Conservation (phyloP, 2,113 vertebrate genomes). For the Xenopus tropicalis region DNA sequence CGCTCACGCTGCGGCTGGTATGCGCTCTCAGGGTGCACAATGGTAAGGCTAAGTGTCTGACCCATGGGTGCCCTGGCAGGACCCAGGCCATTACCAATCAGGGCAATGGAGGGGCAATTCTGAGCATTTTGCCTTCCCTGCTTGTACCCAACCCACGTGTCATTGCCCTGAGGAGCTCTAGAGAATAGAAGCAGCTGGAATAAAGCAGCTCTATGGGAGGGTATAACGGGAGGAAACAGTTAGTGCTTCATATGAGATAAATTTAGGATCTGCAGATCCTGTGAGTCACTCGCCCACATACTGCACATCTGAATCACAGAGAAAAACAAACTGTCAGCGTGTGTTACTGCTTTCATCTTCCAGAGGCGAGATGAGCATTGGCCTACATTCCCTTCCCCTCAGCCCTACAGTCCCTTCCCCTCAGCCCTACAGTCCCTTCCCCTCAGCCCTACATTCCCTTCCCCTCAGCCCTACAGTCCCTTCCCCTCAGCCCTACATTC, state of each 20-base stretch:
- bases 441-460: background rate
- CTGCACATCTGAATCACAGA: slow-evolving; percentile 27
- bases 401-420: background rate
- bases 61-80: no score
- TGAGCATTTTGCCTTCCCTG: no score
- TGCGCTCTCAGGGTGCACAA: slow-evolving; percentile 7
- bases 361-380: slow-evolving; percentile 1
- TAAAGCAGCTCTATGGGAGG: no score
- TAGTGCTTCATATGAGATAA: slow-evolving; percentile 4
- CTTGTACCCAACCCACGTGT: no score
- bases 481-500: background rate
- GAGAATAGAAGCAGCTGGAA: no score
- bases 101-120: no score
- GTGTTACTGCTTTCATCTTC: slow-evolving; percentile 7
- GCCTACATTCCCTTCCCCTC: background rate
- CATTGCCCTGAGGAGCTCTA: no score
- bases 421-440: background rate
- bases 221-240: no score
- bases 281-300: slow-evolving; percentile 35
- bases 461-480: background rate
- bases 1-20: slow-evolving; percentile 15
- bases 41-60: no score
- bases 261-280: slow-evolving; percentile 28
- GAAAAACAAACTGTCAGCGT: slow-evolving; percentile 27
- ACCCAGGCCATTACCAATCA: no score